Percentiles rank a stretch among this genome's conserved stretches.
Conservation (phyloP, 2,888 invertebrate genomes). For the Rhaphigaster nebulosa region DNA sequence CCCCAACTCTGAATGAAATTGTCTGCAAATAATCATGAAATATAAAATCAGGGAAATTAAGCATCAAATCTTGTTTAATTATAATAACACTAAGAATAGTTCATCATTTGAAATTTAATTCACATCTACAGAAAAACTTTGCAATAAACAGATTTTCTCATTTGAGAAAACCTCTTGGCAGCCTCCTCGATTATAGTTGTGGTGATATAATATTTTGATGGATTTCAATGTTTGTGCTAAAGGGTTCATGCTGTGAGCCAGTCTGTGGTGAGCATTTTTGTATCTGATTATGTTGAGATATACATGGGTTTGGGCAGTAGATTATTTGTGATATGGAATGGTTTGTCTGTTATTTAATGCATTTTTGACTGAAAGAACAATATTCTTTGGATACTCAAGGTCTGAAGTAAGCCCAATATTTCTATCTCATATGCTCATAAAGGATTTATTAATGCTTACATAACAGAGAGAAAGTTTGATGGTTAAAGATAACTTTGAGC, state of each 20-base stretch:
- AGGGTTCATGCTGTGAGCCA: not conserved
- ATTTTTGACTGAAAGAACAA: too few relatives aligned
- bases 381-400: too few relatives aligned
- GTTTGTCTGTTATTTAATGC: too few relatives aligned
- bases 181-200: not conserved
- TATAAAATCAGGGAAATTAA: not conserved
- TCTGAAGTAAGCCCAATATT: too few relatives aligned
- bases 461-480: too few relatives aligned
- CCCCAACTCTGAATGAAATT: slow-evolving; percentile 71
- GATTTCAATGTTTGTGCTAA: not conserved
- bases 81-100: not conserved
- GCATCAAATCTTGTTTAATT: not conserved
- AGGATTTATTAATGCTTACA: too few relatives aligned
- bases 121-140: not conserved
- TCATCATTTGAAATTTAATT: not conserved
- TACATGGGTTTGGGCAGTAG: not conserved
- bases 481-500: too few relatives aligned
- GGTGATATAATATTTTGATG: not conserved
- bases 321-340: not conserved
- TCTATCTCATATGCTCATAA: too few relatives aligned
- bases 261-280: not conserved
- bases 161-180: too few relatives aligned
- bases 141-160: not conserved
- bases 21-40: slow-evolving; percentile 66
- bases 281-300: too few relatives aligned